Evolutionary conservation across 2,888 invertebrate genomes (phyloP).

Genomic region (Synergus itoensis): DNA sequence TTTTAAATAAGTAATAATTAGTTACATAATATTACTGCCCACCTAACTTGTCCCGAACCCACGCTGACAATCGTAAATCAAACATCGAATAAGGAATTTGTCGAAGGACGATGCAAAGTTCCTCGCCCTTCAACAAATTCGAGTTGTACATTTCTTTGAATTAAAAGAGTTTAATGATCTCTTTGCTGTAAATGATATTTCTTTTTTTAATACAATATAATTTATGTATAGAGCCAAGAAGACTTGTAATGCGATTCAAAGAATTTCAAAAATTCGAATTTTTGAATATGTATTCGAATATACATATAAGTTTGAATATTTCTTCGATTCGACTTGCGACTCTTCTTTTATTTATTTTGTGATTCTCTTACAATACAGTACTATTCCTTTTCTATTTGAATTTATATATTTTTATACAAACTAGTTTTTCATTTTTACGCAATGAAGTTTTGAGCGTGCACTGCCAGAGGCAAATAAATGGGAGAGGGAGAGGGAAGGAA

Average conservation of each 20-base stretch:
- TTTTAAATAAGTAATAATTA: slow-evolving; percentile 5
- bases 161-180: slow-evolving; percentile 66
- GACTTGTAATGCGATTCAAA: not conserved
- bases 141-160: slow-evolving; percentile 64
- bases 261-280: not conserved
- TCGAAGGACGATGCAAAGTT: slow-evolving; percentile 59
- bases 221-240: slow-evolving; percentile 56
- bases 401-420: slow-evolving; percentile 68
- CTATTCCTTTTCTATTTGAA: slow-evolving; percentile 66
- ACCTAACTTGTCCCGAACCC: slow-evolving; percentile 60
- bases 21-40: slow-evolving; percentile 51
- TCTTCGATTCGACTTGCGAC: not conserved
- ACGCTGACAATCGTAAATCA: slow-evolving; percentile 71
- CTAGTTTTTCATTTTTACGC: slow-evolving; percentile 64
- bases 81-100: slow-evolving; percentile 68
- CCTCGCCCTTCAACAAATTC: slow-evolving; percentile 67
- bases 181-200: slow-evolving; percentile 64
- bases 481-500: slow-evolving; percentile 43
- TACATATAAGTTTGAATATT: not conserved
- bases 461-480: slow-evolving; percentile 54
- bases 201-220: slow-evolving; percentile 60
- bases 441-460: slow-evolving; percentile 55
- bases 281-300: not conserved
- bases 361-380: slow-evolving; percentile 66
- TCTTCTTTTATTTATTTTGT: slow-evolving; percentile 63